Conservation (phyloP, 2,888 invertebrate species). For the Tachina grossa region DNA sequence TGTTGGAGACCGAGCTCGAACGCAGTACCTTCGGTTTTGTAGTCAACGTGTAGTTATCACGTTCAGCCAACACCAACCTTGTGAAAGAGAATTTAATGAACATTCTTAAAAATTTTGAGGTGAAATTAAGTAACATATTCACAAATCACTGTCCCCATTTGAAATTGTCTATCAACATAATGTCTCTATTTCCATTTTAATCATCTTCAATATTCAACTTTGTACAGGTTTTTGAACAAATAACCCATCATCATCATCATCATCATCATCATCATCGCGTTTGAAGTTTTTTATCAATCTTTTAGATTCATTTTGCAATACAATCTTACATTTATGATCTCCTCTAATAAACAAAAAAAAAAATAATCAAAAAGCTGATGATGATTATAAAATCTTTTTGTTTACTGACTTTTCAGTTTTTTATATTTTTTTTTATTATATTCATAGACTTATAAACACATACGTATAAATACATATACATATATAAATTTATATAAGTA, state of each 20-base stretch:
- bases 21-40: too few relatives aligned
- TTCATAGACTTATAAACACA: background rate
- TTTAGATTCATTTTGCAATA: conserved; percentile 1
- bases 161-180: too few relatives aligned
- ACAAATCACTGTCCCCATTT: too few relatives aligned
- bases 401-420: conserved; percentile 15
- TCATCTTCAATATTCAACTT: background rate
- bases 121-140: too few relatives aligned
- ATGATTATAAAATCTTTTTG: background rate
- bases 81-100: too few relatives aligned
- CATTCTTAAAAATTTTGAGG: too few relatives aligned
- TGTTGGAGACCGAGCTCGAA: too few relatives aligned
- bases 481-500: background rate
- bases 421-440: background rate
- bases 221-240: conserved; percentile 6
- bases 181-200: background rate
- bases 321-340: conserved; percentile 42
- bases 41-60: too few relatives aligned
- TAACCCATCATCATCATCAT: background rate
- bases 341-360: background rate
- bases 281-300: conserved; percentile 13
- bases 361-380: conserved; percentile 35
- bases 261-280: background rate
- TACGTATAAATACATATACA: background rate
- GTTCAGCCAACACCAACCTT: too few relatives aligned